Evolutionary conservation across 2,113 vertebrate species (phyloP), one percentile per base, ranked within the genome.

Genomic region (Mus spicilegus): DNA sequence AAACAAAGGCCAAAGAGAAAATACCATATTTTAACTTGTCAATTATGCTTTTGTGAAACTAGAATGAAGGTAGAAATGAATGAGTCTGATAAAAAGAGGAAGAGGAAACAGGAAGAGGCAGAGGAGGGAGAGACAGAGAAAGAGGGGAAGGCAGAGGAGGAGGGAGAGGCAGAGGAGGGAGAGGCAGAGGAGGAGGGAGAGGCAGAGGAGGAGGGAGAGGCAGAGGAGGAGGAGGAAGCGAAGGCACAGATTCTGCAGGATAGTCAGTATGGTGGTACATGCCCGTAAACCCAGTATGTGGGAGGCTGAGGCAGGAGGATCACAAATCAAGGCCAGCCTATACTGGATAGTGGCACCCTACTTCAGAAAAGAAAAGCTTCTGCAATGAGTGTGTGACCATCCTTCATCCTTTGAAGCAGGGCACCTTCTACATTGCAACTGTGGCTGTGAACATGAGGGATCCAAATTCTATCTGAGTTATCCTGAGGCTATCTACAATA

Each of bases 121-220:
- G 73, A 7, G 4, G 39, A 20, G 22, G 3, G 2, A 56, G 1
- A 17, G 9, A 28, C 70, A 22, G 28, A 58, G 56, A 16, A 39
- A 10, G 24, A 77, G 1, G 4, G 36, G 2, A 8, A 30, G 3
- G 3, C 20, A 1, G 42, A 51, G 7, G 58, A 1, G 10, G 9
- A 56, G 19, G 46, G 42, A 39, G 36, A 22, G 14, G n/a, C 2
- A 4, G 26, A 9, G 42, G 42, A 42, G 42, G 42, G 42, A 42
- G 42, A 42, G 42, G 42, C 42, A 42, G 42, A 42, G 42, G 42
- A 42, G 42, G 42, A 42, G 42, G 42, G 42, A 42, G 42, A 42
- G 42, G 42, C 42, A 42, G 42, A 77, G 30, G 42, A 65, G 20
- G 26, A 39, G 33, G 30, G 73, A 6, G 7, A 65, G 3, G 49